Evolutionary conservation across 2,888 invertebrate species (phyloP).

Genomic region (Gari tellinella): DNA sequence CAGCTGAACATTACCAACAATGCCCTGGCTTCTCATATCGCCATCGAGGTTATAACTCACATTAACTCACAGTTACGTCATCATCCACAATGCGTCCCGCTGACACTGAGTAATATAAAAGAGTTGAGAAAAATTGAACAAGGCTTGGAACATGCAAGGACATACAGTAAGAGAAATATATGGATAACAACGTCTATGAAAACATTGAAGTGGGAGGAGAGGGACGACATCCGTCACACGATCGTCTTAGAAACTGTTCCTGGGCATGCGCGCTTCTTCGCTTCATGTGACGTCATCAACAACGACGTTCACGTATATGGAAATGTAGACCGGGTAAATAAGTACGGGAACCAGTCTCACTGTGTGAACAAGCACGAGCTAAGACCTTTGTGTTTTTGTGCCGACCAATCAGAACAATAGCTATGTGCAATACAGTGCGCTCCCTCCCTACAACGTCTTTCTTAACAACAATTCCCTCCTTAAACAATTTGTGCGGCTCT

Average conservation of each 20-base stretch:
- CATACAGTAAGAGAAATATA: conserved; percentile 22
- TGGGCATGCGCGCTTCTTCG: conserved; percentile 54
- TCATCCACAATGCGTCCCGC: conserved; percentile 88
- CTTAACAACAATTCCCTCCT: too few species aligned
- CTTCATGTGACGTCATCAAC: conserved; percentile 27
- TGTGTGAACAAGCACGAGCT: conserved; percentile 43
- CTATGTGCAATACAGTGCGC: too few species aligned
- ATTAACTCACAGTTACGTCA: conserved; percentile 36
- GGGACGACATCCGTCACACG: conserved; percentile 28
- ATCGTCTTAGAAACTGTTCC: conserved; percentile 51
- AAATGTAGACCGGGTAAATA: conserved; percentile 42
- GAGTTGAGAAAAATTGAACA: conserved; percentile 23
- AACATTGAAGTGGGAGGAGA: conserved; percentile 87
- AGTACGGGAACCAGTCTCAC: conserved; percentile 57
- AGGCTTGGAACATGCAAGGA: conserved; percentile 13
- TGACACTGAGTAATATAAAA: conserved; percentile 71
- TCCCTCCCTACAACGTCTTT: too few species aligned
- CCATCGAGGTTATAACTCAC: conserved; percentile 65
- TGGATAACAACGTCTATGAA: conserved; percentile 87
- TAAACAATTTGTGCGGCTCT: too few species aligned
- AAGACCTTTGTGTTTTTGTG: conserved; percentile 56
- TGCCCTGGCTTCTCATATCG: conserved; percentile 17
- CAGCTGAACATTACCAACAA: conserved; percentile 29
- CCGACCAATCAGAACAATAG: background rate
- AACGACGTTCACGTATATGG: conserved; percentile 19